A percentile compares a stretch with the other conserved stretches of the same genome.
Conservation (phyloP, 2,113 vertebrate genomes). For the Smithornis capensis region DNA sequence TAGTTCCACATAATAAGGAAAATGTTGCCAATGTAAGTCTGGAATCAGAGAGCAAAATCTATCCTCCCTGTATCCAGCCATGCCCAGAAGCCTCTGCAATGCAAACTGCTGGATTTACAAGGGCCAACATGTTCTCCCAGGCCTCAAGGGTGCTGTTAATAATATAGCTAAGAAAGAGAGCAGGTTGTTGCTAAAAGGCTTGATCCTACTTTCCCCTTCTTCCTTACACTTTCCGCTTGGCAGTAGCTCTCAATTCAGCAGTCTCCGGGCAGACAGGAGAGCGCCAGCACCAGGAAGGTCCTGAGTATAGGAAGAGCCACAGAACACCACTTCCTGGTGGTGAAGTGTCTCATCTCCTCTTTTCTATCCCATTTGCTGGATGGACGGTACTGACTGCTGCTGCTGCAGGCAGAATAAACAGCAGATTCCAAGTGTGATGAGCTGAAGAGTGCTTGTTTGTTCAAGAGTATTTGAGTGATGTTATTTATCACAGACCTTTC, state of each 20-base stretch:
- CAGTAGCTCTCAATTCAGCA: neutral
- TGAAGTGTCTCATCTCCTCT: neutral
- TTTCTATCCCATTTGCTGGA: neutral
- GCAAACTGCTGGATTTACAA: neutral
- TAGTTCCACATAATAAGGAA: neutral
- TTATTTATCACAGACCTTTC: neutral
- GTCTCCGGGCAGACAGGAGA: neutral
- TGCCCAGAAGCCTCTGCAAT: neutral
- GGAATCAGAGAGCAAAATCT: neutral
- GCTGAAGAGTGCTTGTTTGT: neutral
- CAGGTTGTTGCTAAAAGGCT: neutral
- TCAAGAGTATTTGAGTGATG: neutral
- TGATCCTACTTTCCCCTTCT: neutral
- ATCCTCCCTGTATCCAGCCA: neutral
- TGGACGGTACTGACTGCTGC: neutral
- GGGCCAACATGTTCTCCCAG: neutral
- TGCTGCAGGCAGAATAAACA: neutral
- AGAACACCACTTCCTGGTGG: fast-evolving
- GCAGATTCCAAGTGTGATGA: neutral
- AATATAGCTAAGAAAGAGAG: neutral
- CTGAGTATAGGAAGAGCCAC: neutral
- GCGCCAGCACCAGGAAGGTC: neutral
- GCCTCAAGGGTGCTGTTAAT: fast-evolving
- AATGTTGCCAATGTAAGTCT: neutral
- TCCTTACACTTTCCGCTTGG: neutral